These are phyloP conservation scores for Ateles fusciceps DNA, from an alignment of 2,797 vertebrate genomes.

Conservation along the genomic window DNA sequence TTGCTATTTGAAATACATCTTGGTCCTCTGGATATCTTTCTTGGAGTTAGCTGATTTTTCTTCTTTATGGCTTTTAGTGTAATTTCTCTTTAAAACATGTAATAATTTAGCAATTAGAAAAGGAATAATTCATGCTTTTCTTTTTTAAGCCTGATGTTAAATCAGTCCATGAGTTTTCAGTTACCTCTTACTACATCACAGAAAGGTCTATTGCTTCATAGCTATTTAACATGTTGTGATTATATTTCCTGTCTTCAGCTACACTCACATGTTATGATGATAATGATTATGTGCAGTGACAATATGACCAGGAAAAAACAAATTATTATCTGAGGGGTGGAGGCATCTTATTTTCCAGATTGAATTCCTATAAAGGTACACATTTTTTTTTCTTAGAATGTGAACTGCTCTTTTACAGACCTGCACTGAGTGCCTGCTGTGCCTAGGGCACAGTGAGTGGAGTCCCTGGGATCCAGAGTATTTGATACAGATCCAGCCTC, in stretches of 20 bases:
- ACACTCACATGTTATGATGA: background rate
- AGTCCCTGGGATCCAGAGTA: background rate
- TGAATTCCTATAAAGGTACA: rapidly evolving
- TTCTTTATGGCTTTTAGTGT: background rate
- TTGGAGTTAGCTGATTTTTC: background rate
- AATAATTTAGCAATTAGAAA: background rate
- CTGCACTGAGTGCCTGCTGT: rapidly evolving
- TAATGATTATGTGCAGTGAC: rapidly evolving
- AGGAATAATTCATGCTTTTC: background rate
- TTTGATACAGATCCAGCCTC: background rate
- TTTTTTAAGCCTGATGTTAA: background rate
- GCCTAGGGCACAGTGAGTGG: too few species aligned
- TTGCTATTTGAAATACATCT: background rate
- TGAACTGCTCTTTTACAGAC: rapidly evolving
- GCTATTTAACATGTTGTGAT: background rate
- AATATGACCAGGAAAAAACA: background rate
- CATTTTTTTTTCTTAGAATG: background rate
- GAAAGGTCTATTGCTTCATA: background rate
- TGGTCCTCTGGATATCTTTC: background rate
- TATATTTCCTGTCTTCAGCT: background rate
- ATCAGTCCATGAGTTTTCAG: background rate
- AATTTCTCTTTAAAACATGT: background rate
- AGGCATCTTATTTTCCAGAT: background rate
- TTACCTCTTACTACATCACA: background rate
- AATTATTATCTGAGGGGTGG: background rate